Evolutionary conservation across 64 coral and sea anemone genomes (phyloP).

Genomic region (Montipora sp.): DNA sequence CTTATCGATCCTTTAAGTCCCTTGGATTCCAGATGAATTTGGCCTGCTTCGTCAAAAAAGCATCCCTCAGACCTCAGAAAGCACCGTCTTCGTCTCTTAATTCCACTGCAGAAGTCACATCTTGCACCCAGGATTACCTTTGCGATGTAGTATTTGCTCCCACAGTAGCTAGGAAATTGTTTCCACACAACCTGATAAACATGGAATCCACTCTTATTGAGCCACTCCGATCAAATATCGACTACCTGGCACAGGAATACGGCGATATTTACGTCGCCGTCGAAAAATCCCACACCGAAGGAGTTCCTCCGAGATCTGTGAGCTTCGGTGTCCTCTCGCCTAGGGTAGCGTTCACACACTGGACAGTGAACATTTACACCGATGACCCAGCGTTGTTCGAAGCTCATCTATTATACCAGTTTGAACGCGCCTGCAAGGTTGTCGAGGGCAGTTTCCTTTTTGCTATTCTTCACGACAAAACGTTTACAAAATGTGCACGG

Average conservation of each 20-base stretch:
- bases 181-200: background rate
- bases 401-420: slow-evolving; percentile 40
- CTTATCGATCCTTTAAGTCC: background rate
- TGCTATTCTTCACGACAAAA: no score
- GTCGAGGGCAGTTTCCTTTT: background rate
- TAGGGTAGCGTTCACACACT: background rate
- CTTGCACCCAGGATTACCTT: no score
- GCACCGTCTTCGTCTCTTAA: no score
- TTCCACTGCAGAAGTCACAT: no score
- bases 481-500: no score
- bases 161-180: background rate
- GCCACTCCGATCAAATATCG: slow-evolving; percentile 36
- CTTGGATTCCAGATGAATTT: no score
- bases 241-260: slow-evolving; percentile 16
- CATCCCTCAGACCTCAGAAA: no score
- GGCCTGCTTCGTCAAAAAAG: no score
- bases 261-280: slow-evolving; percentile 10
- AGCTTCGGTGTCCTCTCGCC: slow-evolving; percentile 9
- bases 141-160: background rate
- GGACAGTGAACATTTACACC: background rate
- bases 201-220: background rate
- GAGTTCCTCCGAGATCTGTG: slow-evolving; percentile 29
- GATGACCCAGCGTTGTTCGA: slow-evolving; percentile 16
- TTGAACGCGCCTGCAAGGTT: background rate
- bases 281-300: background rate